These are phyloP conservation scores for Baronia brevicornis DNA, from an alignment of 2,888 invertebrate species.

Conservation along the genomic window DNA sequence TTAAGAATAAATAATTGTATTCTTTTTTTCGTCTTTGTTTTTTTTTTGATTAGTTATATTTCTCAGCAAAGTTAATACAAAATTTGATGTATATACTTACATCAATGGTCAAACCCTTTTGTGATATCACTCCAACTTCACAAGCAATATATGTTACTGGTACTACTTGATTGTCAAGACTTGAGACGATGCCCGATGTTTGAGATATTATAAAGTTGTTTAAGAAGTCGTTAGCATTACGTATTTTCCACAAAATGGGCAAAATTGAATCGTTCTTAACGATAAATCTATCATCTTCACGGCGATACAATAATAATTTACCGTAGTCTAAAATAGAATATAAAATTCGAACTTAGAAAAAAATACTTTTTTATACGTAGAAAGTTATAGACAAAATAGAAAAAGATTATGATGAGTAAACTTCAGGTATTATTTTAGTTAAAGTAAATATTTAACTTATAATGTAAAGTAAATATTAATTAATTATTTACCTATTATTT, in stretches of 20 bases:
- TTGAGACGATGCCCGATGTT: constrained; percentile 51
- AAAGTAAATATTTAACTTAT: constrained; percentile 1
- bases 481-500: constrained; percentile 44
- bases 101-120: constrained; percentile 53
- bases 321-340: constrained; percentile 57
- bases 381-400: background rate
- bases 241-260: constrained; percentile 73
- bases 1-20: no score
- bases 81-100: constrained; percentile 35
- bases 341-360: background rate
- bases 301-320: constrained; percentile 67
- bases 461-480: background rate
- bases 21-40: no score
- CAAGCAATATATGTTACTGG: constrained; percentile 67
- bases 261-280: constrained; percentile 75
- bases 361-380: background rate
- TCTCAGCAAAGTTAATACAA: no score
- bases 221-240: constrained; percentile 46
- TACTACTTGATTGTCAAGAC: constrained; percentile 62
- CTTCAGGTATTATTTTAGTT: background rate
- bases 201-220: constrained; percentile 65
- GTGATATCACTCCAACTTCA: constrained; percentile 49
- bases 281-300: constrained; percentile 61
- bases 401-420: background rate
- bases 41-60: no score